phyloP scores from a whole-genome alignment of 2,888 invertebrate species.

The Agrotis clavis region DNA sequence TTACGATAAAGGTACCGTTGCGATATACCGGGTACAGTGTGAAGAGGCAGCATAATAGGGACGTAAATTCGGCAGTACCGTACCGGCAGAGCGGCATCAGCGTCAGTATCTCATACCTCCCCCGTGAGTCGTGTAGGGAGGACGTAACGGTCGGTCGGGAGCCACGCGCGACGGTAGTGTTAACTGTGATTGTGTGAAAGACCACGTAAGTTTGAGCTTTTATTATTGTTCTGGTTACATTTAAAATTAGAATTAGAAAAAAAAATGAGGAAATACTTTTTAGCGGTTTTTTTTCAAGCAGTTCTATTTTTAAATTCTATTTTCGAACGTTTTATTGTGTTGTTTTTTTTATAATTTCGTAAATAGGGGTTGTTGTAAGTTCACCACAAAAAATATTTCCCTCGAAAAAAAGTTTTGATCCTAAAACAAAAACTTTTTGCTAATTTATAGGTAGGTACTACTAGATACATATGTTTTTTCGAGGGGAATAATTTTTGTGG shows the following conservation, averaged over 20 bases:
- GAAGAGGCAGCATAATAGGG: constrained; percentile 32
- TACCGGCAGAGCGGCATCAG: constrained; percentile 27
- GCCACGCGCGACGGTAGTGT: constrained; percentile 44
- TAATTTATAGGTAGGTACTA: too few relatives aligned
- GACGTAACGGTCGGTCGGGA: constrained; percentile 57
- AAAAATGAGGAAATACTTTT: background rate
- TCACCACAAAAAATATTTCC: too few relatives aligned
- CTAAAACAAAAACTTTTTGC: too few relatives aligned
- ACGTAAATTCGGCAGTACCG: constrained; percentile 53
- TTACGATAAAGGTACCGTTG: background rate
- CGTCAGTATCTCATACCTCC: constrained; percentile 66
- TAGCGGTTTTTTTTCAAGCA: background rate
- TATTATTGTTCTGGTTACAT: constrained; percentile 27
- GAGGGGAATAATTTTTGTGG: too few relatives aligned
- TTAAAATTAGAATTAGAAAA: constrained; percentile 12
- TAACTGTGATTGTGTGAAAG: constrained; percentile 62
- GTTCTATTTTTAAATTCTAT: constrained; percentile 6
- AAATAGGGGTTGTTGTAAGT: too few relatives aligned
- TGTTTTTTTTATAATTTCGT: too few relatives aligned
- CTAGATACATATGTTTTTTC: too few relatives aligned
- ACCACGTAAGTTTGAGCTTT: constrained; percentile 59
- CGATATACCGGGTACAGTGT: constrained; percentile 24
- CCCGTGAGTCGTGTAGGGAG: constrained; percentile 69
- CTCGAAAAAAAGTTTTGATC: too few relatives aligned
- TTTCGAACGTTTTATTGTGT: background rate